phyloP scores from a whole-genome alignment of 2,888 invertebrate species.

The Drosophila algonquin region DNA sequence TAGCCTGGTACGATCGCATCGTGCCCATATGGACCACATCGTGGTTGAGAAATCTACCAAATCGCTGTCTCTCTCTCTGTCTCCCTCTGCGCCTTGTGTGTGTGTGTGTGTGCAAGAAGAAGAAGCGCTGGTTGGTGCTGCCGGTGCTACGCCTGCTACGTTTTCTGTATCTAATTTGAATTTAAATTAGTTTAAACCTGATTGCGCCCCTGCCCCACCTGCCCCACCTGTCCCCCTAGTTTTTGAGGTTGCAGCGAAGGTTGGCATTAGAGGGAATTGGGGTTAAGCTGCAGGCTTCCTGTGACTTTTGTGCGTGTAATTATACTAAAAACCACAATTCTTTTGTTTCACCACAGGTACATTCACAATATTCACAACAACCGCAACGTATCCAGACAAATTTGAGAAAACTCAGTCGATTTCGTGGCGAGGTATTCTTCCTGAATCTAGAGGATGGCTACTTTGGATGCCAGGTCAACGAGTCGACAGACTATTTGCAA shows the following conservation, averaged over 20 bases:
- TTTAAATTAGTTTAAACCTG: constrained; percentile 70
- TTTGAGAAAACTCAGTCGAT: constrained; percentile 84
- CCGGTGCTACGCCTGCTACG: constrained; percentile 63
- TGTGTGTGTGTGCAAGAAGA: constrained; percentile 23
- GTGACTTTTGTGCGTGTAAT: constrained; percentile 19
- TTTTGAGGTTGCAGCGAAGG: constrained; percentile 32
- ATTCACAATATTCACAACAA: constrained; percentile 86
- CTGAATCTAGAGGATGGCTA: constrained; percentile 98
- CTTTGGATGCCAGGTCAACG: constrained; percentile 98
- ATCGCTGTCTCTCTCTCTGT: background rate
- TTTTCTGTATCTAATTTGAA: constrained; percentile 74
- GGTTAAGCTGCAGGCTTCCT: constrained; percentile 15
- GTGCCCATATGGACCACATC: constrained; percentile 67
- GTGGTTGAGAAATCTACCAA: constrained; percentile 63
- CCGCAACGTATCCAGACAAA: constrained; percentile 87
- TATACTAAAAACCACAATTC: constrained; percentile 9
- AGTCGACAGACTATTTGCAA: constrained; percentile 97
- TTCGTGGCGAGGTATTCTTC: constrained; percentile 97
- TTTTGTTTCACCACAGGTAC: constrained; percentile 77
- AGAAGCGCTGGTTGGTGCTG: constrained; percentile 63
- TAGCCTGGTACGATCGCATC: constrained; percentile 45
- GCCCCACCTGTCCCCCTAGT: background rate
- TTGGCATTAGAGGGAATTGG: constrained; percentile 7
- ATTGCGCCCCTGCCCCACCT: constrained; percentile 20
- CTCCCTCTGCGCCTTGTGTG: background rate